Conservation (phyloP, 2,113 vertebrate species). For the Furnarius figulus region DNA sequence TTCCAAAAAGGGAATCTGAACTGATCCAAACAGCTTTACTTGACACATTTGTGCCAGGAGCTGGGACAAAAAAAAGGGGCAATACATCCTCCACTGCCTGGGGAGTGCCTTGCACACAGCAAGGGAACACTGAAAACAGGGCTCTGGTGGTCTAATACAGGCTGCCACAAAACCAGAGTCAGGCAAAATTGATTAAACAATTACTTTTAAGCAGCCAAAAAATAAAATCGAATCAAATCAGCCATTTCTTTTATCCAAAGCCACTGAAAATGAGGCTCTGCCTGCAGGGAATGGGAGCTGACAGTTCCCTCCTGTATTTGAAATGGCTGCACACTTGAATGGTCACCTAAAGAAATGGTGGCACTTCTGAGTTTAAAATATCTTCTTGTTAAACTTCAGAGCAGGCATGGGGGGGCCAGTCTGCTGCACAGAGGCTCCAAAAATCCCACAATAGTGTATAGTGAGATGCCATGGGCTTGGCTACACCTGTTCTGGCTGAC, state of each 20-base stretch:
- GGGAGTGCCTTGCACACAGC: accelerated
- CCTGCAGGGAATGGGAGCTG: not conserved
- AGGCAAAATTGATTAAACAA: not conserved
- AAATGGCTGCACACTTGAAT: not conserved
- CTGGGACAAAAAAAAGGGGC: not conserved
- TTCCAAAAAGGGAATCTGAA: not conserved
- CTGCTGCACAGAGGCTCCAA: not conserved
- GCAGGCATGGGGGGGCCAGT: too few species aligned
- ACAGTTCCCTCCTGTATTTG: accelerated
- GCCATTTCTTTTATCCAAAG: not conserved
- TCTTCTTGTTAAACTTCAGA: not conserved
- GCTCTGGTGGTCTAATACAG: not conserved
- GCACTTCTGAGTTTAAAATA: not conserved
- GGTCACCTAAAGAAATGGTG: not conserved
- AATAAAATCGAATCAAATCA: too few species aligned
- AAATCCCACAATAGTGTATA: too few species aligned
- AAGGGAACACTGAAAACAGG: not conserved
- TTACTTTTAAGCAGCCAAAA: not conserved
- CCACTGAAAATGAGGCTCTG: not conserved
- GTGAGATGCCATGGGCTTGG: not conserved
- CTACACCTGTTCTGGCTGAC: not conserved
- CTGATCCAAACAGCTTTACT: not conserved
- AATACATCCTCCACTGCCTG: not conserved
- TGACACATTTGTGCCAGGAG: not conserved
- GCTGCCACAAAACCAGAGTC: not conserved